Percentiles rank a stretch among this genome's conserved stretches.
Evolutionary conservation across 2,113 vertebrate species (phyloP).

Genomic region (Elaphurus davidianus): DNA sequence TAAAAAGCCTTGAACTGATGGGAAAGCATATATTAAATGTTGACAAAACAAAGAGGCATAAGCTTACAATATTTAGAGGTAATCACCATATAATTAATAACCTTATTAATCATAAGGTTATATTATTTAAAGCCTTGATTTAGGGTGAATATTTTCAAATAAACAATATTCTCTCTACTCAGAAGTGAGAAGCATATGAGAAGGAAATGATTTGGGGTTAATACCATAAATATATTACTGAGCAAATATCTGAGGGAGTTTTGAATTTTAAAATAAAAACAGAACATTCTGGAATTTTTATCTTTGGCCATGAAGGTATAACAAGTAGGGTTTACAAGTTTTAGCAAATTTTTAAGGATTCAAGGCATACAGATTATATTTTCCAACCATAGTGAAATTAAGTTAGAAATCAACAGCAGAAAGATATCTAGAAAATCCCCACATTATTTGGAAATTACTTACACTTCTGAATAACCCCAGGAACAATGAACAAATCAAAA

Average conservation of each 20-base stretch:
- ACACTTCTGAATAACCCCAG: background rate
- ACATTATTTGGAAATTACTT: background rate
- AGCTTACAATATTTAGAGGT: background rate
- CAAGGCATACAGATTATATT: background rate
- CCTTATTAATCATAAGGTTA: background rate
- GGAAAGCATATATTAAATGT: background rate
- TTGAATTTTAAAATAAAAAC: background rate
- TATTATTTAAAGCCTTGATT: constrained; percentile 12
- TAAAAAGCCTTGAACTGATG: background rate
- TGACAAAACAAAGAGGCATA: background rate
- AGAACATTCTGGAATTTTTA: background rate
- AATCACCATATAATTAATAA: background rate
- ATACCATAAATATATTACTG: background rate
- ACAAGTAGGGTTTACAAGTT: background rate
- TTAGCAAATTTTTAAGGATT: background rate
- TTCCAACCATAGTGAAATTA: background rate
- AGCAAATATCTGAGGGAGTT: background rate
- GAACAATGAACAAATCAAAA: background rate
- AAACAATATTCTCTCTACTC: background rate
- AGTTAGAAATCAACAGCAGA: background rate
- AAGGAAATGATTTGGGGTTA: background rate
- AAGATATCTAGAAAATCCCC: background rate
- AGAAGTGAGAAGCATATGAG: background rate
- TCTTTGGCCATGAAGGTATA: background rate
- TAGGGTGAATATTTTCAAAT: background rate